Conservation (phyloP, 1,140 invertebrate genomes). For the Pseudomyrmex sp. region DNA sequence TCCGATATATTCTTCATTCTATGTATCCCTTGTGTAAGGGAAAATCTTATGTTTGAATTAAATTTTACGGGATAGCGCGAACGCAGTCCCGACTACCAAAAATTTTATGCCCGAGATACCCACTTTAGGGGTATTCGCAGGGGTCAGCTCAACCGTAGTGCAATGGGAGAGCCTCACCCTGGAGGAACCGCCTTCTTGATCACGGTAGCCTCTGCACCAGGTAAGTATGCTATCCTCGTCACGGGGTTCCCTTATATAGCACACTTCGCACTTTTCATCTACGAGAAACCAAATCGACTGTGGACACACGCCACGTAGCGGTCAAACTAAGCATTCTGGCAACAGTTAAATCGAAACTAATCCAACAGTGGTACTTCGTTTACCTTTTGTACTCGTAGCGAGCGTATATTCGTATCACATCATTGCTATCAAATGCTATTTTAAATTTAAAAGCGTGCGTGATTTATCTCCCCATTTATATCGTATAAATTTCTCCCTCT, state of each 20-base stretch:
- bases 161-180: conserved; percentile 90
- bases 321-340: background rate
- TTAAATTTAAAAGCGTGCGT: no score
- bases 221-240: conserved; percentile 85
- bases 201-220: conserved; percentile 89
- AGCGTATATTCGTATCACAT: no score
- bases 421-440: no score
- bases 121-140: conserved; percentile 90
- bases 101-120: conserved; percentile 90
- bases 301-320: conserved; percentile 27
- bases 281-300: conserved; percentile 33
- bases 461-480: no score
- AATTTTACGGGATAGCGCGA: conserved; percentile 83
- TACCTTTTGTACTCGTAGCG: no score
- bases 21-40: no score
- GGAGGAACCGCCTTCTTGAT: conserved; percentile 89
- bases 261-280: background rate
- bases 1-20: no score
- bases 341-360: conserved; percentile 40
- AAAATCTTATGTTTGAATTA: conserved; percentile 15
- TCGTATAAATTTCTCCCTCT: no score
- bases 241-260: conserved; percentile 26
- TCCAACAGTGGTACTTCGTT: background rate
- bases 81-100: conserved; percentile 89
- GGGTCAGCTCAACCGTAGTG: conserved; percentile 89